Base-by-base conservation (phyloP, 23 tunicate genomes). In the Ciona savignyi region DNA sequence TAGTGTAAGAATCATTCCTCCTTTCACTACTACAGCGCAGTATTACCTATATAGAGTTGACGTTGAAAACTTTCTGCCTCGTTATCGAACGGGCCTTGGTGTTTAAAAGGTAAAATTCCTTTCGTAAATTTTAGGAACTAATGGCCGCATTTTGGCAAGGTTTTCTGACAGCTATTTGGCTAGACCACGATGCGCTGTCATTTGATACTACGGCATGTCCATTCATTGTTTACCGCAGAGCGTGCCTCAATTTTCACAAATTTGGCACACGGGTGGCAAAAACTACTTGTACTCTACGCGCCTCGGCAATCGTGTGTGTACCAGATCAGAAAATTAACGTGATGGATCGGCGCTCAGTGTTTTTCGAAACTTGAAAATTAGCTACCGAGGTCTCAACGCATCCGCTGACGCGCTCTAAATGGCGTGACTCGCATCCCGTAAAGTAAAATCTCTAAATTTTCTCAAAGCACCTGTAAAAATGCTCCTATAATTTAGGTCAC, bases 211-310 rank as follows among this genome's bases (percentile, higher is more conserved):
- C 34, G 2, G 73, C 1, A 1, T 23, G 11, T 15, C 56, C 56
- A 42, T 42, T 69, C 21, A 24, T 69, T 69, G 48, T 9, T 34
- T 69, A 2, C 73, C 23, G 73, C 56, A 42, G 51, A 33, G 23
- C 73, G 51, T 34, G 32, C 73, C 73, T 69, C 73, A 49, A 69
- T 69, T 66, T 69, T 69, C 34, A 51, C 73, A 31, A 69, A 69
- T 69, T 69, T 69, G 65, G 64, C 77, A 72, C 77, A 33, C 64
- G 77, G 77, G 77, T 72, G 77, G 77, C 77, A 72, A 72, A 21
- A 4, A 32, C 61, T 30, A 33, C 24, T 25, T 69, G 48, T 34
- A 35, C 48, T 69, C 34, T 29, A 31, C 48, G 73, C 51, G 48
- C 32, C 23, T 25, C 48, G 21, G 32, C 64, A 49, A 27, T 27